Evolutionary conservation across 2,888 invertebrate genomes (phyloP).

Genomic region (Drosophila ezoana): DNA sequence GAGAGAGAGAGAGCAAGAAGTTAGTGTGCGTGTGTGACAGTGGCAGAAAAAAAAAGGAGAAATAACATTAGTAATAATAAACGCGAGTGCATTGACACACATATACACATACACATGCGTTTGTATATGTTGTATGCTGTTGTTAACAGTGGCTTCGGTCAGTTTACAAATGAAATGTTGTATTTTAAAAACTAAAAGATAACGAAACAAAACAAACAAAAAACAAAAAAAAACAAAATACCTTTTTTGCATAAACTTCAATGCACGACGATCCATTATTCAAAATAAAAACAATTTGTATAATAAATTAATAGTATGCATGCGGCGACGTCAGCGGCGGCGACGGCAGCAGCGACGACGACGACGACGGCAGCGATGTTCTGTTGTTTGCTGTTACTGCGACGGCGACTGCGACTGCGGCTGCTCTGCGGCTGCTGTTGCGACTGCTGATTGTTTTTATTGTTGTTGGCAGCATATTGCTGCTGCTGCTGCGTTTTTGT

Average conservation of each 20-base stretch:
- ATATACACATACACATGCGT: conserved; percentile 29
- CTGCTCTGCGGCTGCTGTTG: conserved; percentile 42
- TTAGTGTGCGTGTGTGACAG: conserved; percentile 19
- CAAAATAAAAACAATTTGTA: conserved; percentile 84
- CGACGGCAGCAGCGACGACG: conserved; percentile 49
- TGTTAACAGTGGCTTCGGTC: conserved; percentile 8
- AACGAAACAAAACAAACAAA: conserved; percentile 29
- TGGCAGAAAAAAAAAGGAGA: conserved; percentile 14
- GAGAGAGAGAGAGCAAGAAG: conserved; percentile 16
- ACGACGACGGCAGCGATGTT: conserved; percentile 37
- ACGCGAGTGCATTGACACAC: conserved; percentile 60
- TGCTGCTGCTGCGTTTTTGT: conserved; percentile 46
- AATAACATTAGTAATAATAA: conserved; percentile 50
- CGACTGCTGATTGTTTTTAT: conserved; percentile 59
- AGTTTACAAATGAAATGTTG: conserved; percentile 46
- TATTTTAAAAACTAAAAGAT: conserved; percentile 43
- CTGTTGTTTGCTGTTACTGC: conserved; percentile 46
- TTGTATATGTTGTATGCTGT: not conserved
- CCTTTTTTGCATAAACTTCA: conserved; percentile 93
- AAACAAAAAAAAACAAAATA: conserved; percentile 86
- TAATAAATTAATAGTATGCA: conserved; percentile 84
- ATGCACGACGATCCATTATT: conserved; percentile 92
- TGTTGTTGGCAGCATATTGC: conserved; percentile 71
- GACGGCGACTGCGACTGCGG: conserved; percentile 41
- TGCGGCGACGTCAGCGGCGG: conserved; percentile 71